Evolutionary conservation across 1,140 invertebrate genomes (phyloP).

Genomic region (Brachionus rubens): DNA sequence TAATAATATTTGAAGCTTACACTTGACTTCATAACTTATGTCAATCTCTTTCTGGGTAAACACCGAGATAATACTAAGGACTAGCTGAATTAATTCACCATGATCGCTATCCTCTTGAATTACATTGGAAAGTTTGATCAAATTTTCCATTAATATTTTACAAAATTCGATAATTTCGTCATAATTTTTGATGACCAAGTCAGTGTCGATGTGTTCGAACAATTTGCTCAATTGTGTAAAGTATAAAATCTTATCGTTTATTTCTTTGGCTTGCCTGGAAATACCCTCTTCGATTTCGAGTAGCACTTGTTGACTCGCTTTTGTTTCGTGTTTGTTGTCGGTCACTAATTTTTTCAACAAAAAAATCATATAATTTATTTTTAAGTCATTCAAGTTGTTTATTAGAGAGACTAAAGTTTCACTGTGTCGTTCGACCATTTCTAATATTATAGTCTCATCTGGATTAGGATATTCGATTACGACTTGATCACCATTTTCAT

Average conservation of each 20-base stretch:
- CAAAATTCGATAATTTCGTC: constrained; percentile 41
- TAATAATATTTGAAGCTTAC: constrained; percentile 14
- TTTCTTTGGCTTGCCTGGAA: neutral
- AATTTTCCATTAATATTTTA: constrained; percentile 26
- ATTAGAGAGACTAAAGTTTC: constrained; percentile 9
- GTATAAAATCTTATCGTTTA: constrained; percentile 41
- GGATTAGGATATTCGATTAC: neutral
- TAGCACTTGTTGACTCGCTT: neutral
- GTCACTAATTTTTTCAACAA: neutral
- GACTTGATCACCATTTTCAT: neutral
- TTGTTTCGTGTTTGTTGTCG: neutral
- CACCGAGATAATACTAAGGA: constrained; percentile 37
- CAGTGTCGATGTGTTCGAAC: constrained; percentile 9
- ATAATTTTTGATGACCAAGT: constrained; percentile 25
- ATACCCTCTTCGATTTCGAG: constrained; percentile 9
- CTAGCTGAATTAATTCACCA: constrained; percentile 20
- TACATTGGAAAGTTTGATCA: neutral
- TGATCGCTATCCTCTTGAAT: neutral
- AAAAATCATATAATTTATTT: constrained; percentile 22
- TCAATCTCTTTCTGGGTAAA: constrained; percentile 28
- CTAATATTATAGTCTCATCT: neutral
- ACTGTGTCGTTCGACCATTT: neutral
- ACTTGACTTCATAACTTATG: neutral
- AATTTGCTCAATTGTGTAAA: constrained; percentile 18
- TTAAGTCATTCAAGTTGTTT: neutral